phyloP scores from a whole-genome alignment of 2,888 invertebrate genomes.

The Mechanitis mazaeus region DNA sequence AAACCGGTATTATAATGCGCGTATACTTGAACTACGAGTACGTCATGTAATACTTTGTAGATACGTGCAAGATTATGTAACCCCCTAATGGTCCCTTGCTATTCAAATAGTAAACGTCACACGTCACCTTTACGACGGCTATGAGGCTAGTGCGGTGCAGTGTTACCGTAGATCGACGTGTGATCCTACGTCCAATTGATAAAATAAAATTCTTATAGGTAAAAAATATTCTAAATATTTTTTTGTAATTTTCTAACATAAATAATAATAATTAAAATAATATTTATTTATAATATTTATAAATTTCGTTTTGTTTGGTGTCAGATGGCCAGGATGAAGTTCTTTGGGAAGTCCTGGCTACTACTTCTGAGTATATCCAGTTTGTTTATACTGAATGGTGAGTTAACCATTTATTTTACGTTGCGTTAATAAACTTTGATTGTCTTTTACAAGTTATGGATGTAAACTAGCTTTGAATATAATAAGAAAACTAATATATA shows the following conservation, averaged over 20 bases:
- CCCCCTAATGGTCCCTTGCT: constrained; percentile 9
- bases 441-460: too few relatives aligned
- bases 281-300: constrained; percentile 3
- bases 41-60: not conserved
- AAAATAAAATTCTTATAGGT: not conserved
- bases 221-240: constrained; percentile 7
- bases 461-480: too few relatives aligned
- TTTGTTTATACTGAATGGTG: constrained; percentile 65
- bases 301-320: constrained; percentile 17
- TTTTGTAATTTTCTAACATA: constrained; percentile 16
- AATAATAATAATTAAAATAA: not conserved
- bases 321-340: constrained; percentile 37
- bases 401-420: constrained; percentile 34
- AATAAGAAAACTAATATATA: too few relatives aligned
- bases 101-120: constrained; percentile 29
- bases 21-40: too few relatives aligned
- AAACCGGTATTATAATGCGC: too few relatives aligned
- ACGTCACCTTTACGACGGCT: constrained; percentile 38
- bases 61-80: constrained; percentile 13
- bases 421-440: too few relatives aligned
- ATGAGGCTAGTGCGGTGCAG: constrained; percentile 31
- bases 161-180: constrained; percentile 33
- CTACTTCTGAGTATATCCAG: constrained; percentile 42
- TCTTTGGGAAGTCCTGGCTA: constrained; percentile 38
- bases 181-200: constrained; percentile 19